phyloP scores from a whole-genome alignment of 2,797 vertebrate genomes.

The Gallinago solitaria region DNA sequence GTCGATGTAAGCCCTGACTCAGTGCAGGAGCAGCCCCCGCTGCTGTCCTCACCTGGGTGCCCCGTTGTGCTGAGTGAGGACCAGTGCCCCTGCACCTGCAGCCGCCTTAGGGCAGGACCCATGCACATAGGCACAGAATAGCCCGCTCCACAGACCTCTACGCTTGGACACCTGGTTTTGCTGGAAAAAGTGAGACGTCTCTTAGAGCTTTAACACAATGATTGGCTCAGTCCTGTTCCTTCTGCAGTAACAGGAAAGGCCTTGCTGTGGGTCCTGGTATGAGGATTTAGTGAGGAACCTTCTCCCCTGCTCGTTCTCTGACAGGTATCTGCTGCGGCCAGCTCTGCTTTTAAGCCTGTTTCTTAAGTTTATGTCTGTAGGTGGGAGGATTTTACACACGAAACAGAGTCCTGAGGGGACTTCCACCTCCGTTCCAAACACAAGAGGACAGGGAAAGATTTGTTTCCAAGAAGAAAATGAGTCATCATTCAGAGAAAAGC shows the following conservation, averaged over 20 bases:
- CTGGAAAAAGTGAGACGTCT: background rate
- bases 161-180: background rate
- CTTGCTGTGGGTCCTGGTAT: background rate
- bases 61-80: background rate
- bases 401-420: background rate
- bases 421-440: background rate
- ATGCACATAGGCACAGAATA: accelerated
- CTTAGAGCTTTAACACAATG: background rate
- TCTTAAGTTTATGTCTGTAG: background rate
- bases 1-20: accelerated
- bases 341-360: background rate
- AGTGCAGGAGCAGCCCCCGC: accelerated
- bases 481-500: background rate
- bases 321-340: background rate
- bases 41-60: accelerated
- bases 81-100: background rate
- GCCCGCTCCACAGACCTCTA: accelerated
- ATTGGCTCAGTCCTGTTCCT: background rate
- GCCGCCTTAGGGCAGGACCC: background rate
- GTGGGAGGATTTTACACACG: background rate
- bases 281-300: background rate
- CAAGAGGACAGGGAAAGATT: background rate
- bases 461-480: background rate
- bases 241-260: background rate
- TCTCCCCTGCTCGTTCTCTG: background rate